A percentile compares a stretch with the other conserved stretches of the same genome.
phyloP scores from a whole-genome alignment of 2,888 invertebrate genomes.

The Plagiodera versicolora region DNA sequence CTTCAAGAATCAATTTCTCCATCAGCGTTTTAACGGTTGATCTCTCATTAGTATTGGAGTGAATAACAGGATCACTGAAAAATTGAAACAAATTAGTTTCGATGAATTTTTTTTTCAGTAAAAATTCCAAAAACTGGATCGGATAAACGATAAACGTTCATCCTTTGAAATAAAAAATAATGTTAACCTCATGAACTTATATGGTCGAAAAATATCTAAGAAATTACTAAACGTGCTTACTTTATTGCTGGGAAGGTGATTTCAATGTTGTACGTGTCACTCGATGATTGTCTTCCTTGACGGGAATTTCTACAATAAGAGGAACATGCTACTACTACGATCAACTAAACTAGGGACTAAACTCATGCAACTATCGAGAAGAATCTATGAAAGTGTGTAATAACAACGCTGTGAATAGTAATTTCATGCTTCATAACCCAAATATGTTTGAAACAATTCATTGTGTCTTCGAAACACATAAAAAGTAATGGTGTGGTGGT shows the following conservation, averaged over 20 bases:
- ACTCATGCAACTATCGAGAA: conserved; percentile 33
- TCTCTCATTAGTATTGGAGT: conserved; percentile 84
- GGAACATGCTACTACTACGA: conserved; percentile 50
- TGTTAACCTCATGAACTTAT: not conserved
- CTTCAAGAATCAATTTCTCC: conserved; percentile 88
- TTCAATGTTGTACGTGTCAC: conserved; percentile 89
- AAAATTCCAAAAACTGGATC: no score
- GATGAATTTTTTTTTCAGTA: not conserved
- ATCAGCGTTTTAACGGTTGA: conserved; percentile 81
- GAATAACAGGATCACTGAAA: conserved; percentile 82
- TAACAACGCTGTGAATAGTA: not conserved
- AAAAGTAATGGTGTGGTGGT: no score
- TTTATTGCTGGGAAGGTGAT: conserved; percentile 90
- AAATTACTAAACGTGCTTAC: conserved; percentile 61
- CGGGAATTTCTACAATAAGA: conserved; percentile 68
- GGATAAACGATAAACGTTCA: no score
- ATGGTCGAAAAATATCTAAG: not conserved
- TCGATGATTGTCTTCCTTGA: conserved; percentile 84
- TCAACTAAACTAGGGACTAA: conserved; percentile 40
- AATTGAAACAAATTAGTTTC: not conserved
- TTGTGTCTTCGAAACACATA: not conserved
- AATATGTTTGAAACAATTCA: not conserved
- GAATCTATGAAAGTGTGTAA: not conserved
- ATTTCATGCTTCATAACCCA: not conserved
- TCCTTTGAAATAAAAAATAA: no score